Evolutionary conservation across 2,888 invertebrate species (phyloP), one percentile per base, ranked within the genome.

Genomic region (Strigamia crassipes): DNA sequence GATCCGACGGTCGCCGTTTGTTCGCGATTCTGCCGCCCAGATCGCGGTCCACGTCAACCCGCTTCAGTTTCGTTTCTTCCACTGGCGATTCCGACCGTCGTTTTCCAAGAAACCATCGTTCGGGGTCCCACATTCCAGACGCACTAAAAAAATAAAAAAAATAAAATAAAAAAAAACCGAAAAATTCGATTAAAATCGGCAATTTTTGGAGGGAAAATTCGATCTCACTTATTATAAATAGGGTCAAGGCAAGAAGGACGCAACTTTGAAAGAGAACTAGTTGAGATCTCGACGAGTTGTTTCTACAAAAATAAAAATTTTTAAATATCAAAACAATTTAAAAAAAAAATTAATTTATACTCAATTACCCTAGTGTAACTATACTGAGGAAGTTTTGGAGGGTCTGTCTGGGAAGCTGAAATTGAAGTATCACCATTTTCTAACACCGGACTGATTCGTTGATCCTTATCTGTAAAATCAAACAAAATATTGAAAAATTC

Each of bases 221-320:
- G 27, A n/a, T 9, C 56, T 56, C 8, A 91, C 91, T 90, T 90
- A 86, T 90, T 90, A 86, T 89, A 90, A 81, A 89, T 89, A 84
- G 88, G 87, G 85, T 91, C 90, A 84, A 92, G 88, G 88, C 92
- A 92, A 85, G 92, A 91, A n/a, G 95, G 94, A 86, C 92, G 91
- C 83, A 89, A 90, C 86, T 91, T 92, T 78, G 94, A 92, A 84
- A 92, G 89, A 83, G 93, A 92, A 85, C 91, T 91, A 86, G 91
- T 91, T 82, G 93, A 91, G 84, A 95, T 90, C 77, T 91, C 90
- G 88, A 94, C 89, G 84, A 96, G 90, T 86, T 93, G 91, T 80
- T 93, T 93, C 88, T n/a, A n/a, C n/a, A n/a, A n/a, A n/a, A n/a
- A n/a, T n/a, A n/a, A n/a, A n/a, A n/a, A n/a, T n/a, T n/a, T n/a